Evolutionary conservation across 2,113 vertebrate species (phyloP).

Genomic region (Empidonax alnorum): DNA sequence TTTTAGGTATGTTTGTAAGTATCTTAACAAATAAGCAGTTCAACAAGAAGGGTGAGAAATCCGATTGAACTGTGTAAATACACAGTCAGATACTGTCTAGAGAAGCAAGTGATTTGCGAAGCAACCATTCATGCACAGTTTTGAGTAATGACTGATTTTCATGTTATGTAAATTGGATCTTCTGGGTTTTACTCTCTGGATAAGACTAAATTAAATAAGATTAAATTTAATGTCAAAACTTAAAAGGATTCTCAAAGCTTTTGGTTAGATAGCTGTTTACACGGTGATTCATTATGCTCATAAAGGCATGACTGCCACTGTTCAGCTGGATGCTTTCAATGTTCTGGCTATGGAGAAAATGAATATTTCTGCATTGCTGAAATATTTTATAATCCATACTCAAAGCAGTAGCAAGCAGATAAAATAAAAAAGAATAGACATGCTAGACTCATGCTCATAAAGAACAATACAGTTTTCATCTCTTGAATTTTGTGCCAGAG

Average conservation of each 20-base stretch:
- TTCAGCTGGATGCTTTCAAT: constrained; percentile 7
- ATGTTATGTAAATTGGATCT: neutral
- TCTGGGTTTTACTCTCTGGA: constrained; percentile 3
- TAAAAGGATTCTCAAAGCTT: neutral
- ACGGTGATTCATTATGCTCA: neutral
- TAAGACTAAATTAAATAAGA: neutral
- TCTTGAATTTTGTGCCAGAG: neutral
- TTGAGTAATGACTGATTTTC: neutral
- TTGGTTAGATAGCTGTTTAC: neutral
- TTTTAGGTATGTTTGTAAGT: neutral
- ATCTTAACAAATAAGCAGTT: neutral
- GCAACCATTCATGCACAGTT: neutral
- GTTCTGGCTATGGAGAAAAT: neutral
- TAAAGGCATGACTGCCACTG: neutral
- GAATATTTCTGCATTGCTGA: neutral
- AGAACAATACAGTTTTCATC: neutral
- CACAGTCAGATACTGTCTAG: neutral
- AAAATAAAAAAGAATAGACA: neutral
- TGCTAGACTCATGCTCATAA: neutral
- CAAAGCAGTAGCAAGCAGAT: neutral
- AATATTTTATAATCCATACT: neutral
- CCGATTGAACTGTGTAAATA: neutral
- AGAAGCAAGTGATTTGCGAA: neutral
- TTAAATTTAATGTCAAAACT: constrained; percentile 46
- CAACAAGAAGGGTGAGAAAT: constrained; percentile 13